Evolutionary conservation across 2,113 vertebrate species (phyloP), one percentile per base, ranked within the genome.

Genomic region (Amphilophus citrinellus): DNA sequence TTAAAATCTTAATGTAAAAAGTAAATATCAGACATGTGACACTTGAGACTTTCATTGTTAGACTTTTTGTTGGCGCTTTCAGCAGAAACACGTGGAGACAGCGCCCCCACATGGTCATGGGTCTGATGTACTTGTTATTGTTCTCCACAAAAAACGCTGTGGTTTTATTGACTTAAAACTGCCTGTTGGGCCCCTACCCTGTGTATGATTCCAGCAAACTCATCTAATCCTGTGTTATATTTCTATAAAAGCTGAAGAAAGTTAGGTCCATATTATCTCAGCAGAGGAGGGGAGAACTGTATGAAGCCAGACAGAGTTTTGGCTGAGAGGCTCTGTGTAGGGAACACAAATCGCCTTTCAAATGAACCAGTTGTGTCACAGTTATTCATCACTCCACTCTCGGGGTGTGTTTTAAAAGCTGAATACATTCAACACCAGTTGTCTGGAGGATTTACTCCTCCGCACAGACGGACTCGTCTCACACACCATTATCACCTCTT

Each of bases 31-130:
- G 37, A 39, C 63, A 66, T 4, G 11, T 24, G 5, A 73, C 27
- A 73, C 47, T 10, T 20, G 24, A 53, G 15, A 73, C 66, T 53
- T 53, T 73, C 66, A 2, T 71, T 53, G 66, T 18, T 32, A 47
- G 66, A 22, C 24, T 32, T 53, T 20, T 53, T 53, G 68, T 53
- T 56, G 47, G 68, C 2, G 68, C 47, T 35, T 56, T n/a, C 6
- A 44, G 4, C 7, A 47, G 30, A 75, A 50, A 18, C 14, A 58
- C 3, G 27, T 15, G 86, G 10, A 85, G 35, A 71, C 83, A 90
- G 83, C 35, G 86, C 90, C 88, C 73, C 39, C 93, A 44, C 82
- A 86, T 89, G 90, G 87, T 6, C 77, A 37, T 8, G 2, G 2
- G 14, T 10, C 5, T 4, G 30, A 87, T 2, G 20, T 18, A 9